Base-by-base conservation (phyloP, 2,888 invertebrate genomes). In the Metallyticus violacea region DNA sequence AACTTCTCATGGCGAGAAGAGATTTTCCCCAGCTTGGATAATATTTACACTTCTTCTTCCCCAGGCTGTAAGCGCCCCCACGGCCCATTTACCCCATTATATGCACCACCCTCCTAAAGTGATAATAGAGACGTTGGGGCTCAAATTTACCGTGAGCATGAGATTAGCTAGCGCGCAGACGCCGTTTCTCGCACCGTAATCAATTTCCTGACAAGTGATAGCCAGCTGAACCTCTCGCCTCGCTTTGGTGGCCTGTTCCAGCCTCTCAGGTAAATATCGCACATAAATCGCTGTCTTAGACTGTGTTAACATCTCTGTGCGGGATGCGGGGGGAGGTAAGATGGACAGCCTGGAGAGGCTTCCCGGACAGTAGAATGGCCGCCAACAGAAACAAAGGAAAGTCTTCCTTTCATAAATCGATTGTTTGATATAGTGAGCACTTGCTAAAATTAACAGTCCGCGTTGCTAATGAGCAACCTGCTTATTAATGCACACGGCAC, bases 41-140 rank as follows among this genome's bases (percentile, higher is more conserved):
- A 15, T 62, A 62, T 62, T 87, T 87, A 88, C 86, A 84, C 87
- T 83, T 84, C 87, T 88, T 85, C 81, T 27, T 85, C 86, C 82
- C 28, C 82, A 28, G 76, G 15, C 26, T n/a, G 76, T 76, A 79
- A 79, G 79, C 85, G 81, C 22, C 85, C 86, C 82, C 78, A 83
- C 86, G 83, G 80, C 85, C 88, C 88, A 87, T 88, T 88, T 88
- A 88, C 84, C 86, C 88, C 88, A 87, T 88, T 88, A 88, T 88
- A 87, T 85, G 87, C 84, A 87, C 92, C 25, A 93, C 93, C 91
- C 92, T 85, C 90, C 90, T 77, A 93, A 93, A 6, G 90, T 89
- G 91, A 91, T 91, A 91, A 91, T 91, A 90, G 90, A 90, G 90
- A 90, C 90, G 90, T 90, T 90, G 87, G 89, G 90, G 90, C 90